phyloP scores from a whole-genome alignment of 1,140 invertebrate genomes.

The Heliothis virescens region DNA sequence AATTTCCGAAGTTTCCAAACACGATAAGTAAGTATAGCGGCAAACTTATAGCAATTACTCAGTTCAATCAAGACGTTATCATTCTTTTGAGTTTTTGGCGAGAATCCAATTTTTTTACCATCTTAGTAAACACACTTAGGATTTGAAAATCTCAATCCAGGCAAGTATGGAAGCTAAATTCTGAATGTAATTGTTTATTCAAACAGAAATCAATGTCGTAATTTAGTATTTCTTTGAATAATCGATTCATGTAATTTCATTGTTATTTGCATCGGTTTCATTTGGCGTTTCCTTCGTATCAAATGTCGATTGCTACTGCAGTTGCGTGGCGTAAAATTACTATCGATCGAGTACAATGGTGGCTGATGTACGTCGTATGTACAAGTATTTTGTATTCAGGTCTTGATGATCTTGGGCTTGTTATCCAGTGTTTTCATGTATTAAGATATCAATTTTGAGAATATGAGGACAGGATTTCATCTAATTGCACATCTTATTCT shows the following conservation, averaged over 20 bases:
- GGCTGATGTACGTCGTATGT: neutral
- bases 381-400: neutral
- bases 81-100: conserved; percentile 18
- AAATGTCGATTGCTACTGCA: conserved; percentile 1
- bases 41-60: neutral
- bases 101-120: neutral
- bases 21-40: neutral
- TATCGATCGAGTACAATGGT: conserved; percentile 5
- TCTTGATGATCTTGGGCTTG: no score
- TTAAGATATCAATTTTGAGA: neutral
- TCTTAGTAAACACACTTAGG: conserved; percentile 5
- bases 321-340: conserved; percentile 15
- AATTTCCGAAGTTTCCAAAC: neutral
- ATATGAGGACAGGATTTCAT: no score
- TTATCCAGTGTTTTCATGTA: neutral
- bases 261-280: conserved; percentile 5
- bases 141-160: neutral
- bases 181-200: neutral
- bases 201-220: neutral
- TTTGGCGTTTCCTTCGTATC: conserved; percentile 25
- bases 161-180: neutral
- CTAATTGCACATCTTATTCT: no score
- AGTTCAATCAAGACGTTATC: conserved; percentile 3
- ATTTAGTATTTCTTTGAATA: neutral
- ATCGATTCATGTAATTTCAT: neutral